These are phyloP conservation scores for Squalus acanthias DNA, from an alignment of 2,797 vertebrate genomes.

Conservation along the genomic window DNA sequence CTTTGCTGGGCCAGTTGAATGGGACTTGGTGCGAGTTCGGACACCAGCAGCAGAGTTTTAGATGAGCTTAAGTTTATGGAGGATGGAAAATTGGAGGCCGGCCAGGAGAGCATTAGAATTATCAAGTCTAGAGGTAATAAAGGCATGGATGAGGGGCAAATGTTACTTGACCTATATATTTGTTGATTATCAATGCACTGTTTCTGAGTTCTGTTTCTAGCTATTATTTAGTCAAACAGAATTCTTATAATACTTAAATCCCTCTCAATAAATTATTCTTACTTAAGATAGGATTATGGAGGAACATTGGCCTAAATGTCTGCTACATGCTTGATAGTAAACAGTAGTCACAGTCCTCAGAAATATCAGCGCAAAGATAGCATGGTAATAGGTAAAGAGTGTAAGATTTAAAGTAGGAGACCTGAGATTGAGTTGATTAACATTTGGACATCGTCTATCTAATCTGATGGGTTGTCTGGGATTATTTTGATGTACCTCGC, in stretches of 20 bases:
- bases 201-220: not conserved
- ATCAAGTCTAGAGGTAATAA: not conserved
- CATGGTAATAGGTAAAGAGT: not conserved
- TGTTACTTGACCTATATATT: not conserved
- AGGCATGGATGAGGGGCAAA: not conserved
- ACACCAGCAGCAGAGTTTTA: too few species aligned
- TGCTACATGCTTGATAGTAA: not conserved
- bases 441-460: not conserved
- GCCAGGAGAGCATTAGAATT: not conserved
- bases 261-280: not conserved
- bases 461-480: not conserved
- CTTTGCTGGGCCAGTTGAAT: not conserved
- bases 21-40: not conserved
- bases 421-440: not conserved
- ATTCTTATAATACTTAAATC: not conserved
- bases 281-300: not conserved
- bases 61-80: not conserved
- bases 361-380: not conserved
- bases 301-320: not conserved
- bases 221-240: not conserved
- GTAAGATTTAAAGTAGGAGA: not conserved
- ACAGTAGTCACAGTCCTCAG: not conserved
- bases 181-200: not conserved
- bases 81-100: not conserved
- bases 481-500: not conserved